Base-by-base conservation (phyloP, 2,113 vertebrate species). In the Hassar affinis region DNA sequence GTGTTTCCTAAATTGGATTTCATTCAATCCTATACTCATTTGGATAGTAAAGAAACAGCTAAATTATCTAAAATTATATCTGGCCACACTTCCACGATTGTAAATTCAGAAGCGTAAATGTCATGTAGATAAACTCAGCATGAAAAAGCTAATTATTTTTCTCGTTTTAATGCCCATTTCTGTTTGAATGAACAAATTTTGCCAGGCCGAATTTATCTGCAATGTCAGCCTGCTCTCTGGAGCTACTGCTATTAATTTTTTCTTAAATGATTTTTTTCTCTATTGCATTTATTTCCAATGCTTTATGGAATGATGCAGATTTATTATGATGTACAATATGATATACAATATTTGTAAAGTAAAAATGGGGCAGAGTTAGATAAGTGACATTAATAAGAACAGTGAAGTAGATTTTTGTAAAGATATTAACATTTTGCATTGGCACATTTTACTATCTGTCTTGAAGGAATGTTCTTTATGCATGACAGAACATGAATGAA, bases 31-130 rank as follows among this genome's bases (percentile, higher is more conserved):
- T 51, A 18, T 30, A 52, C 47, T 54, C 8, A 76, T 54, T 51
- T 5, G 1, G 47, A 54, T 33, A 33, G 49, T 54, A 35, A 20
- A 33, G 49, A 54, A 33, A 76, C 49, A 30, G 27, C 17, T 33
- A 17, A 51, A 18, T 30, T 30, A 75, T 52, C 72, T 75, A 27
- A 75, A 76, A 74, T 49, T 27, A 75, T n/a, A 75, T 75, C 47
- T 47, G 69, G 69, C n/a, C 72, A 75, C 72, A 75, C 45, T 22
- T 77, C 30, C 27, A 11, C 35, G 18, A 56, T 12, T 77, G 51
- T 35, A 56, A 22, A 77, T 77, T 35, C 12, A 1, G 51, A 10
- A 1, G 74, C 6, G 30, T 51, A 18, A 75, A 76, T 54, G 74
- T 54, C 51, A 76, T 11, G 27, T 35, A 54, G 27, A 76, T 54